Evolutionary conservation across 1,140 invertebrate genomes (phyloP).

Genomic region (Zaprionus nigranus): DNA sequence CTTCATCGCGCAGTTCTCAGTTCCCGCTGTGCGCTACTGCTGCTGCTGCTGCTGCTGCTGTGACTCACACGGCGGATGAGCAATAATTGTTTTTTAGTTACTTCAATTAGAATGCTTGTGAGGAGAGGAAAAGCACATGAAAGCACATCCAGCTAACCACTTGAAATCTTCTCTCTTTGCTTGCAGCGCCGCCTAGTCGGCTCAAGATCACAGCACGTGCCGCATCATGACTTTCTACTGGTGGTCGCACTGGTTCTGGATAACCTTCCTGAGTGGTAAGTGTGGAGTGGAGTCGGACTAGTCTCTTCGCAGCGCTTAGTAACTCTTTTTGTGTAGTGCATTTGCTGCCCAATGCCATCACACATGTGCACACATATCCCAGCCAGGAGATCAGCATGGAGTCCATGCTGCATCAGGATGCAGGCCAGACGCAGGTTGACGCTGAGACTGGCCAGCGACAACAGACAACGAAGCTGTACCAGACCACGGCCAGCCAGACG

Average conservation of each 20-base stretch:
- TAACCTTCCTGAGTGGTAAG: slow-evolving; percentile 85
- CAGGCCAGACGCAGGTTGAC: slow-evolving; percentile 2
- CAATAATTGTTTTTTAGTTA: slow-evolving; percentile 15
- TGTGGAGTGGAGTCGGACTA: neutral
- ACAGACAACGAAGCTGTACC: slow-evolving; percentile 70
- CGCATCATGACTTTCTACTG: slow-evolving; percentile 88
- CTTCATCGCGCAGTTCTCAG: neutral
- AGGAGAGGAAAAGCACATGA: neutral
- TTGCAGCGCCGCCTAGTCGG: slow-evolving; percentile 40
- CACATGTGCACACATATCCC: slow-evolving; percentile 76
- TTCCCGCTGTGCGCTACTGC: neutral
- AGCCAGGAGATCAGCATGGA: slow-evolving; percentile 60
- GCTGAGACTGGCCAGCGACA: slow-evolving; percentile 16
- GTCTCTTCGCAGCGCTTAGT: neutral
- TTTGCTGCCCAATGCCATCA: slow-evolving; percentile 53
- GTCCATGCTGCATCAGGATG: slow-evolving; percentile 12
- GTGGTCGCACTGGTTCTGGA: slow-evolving; percentile 90
- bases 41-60: neutral
- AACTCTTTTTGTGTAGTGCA: slow-evolving; percentile 24
- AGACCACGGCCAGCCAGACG: slow-evolving; percentile 62
- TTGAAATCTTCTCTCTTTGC: slow-evolving; percentile 20
- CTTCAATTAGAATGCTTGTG: slow-evolving; percentile 24
- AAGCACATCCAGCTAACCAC: slow-evolving; percentile 2
- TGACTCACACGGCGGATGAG: slow-evolving; percentile 47
- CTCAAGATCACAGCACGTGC: slow-evolving; percentile 67